Base-by-base conservation (phyloP, 2,888 invertebrate species). In the Plebejus melissa region DNA sequence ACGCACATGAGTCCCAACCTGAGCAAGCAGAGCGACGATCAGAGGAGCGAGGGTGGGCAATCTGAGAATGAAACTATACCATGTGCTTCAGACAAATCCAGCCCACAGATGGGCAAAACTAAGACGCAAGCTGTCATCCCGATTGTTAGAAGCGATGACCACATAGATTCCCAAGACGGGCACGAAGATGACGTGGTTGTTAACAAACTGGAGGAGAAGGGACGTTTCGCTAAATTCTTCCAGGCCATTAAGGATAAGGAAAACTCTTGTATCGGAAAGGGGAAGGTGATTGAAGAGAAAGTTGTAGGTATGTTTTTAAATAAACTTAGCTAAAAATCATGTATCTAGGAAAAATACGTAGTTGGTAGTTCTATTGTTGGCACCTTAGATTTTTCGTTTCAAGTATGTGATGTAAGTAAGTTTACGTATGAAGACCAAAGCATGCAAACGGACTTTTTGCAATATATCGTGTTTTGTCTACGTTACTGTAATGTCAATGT, bases 81-180 rank as follows among this genome's bases (percentile, higher is more conserved):
- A 0, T 94, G 94, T 80, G 91, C 86, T 6, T 94, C 94, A 0
- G 93, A 92, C 77, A 94, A 94, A 78, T 93, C 93, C 4, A 94
- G 94, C 81, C 94, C 94, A 7, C 90, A 88, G 77, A 81, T 86
- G 5, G 90, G 86, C 0, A 94, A 93, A 80, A 86, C 86, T 4
- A 94, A 93, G 80, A 94, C 92, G 1, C 94, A 94, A 82, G 94
- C 94, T 1, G 94, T 94, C 46, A 86, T 94, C 86, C 94, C 94
- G 2, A 93, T 93, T 78, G 89, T 93, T 13, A 83, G 94, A 60
- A 91, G 91, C 77, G 94, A 93, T 78, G 94, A 94, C 77, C 85
- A 87, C 32, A 89, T 93, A 36, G 90, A 90, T 41, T 80, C 82
- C 2, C 82, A 88, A 6, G 86, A 82, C 1, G 84, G 82, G 32